phyloP scores from a whole-genome alignment of 2,888 invertebrate genomes.

The Lottia scabra region DNA sequence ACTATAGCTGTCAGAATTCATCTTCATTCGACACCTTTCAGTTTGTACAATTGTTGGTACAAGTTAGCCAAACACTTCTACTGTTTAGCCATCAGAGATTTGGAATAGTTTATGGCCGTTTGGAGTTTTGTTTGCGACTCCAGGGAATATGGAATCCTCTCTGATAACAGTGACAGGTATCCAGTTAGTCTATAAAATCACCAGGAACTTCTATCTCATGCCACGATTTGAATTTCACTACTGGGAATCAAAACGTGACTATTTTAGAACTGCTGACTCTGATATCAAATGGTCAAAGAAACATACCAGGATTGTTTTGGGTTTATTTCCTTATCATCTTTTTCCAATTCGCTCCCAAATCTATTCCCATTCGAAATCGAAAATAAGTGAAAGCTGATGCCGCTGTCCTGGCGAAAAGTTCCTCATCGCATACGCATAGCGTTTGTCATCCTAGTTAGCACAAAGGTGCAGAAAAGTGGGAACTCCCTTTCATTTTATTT shows the following conservation, averaged over 20 bases:
- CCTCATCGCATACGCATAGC: too few relatives aligned
- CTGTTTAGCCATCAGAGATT: slow-evolving; percentile 2
- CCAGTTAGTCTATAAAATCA: not conserved
- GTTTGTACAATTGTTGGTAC: slow-evolving; percentile 6
- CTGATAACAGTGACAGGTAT: not conserved
- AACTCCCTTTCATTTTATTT: too few relatives aligned
- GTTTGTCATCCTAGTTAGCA: too few relatives aligned
- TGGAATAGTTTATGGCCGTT: not conserved
- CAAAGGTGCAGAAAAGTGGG: too few relatives aligned
- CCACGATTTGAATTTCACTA: not conserved
- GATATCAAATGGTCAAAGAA: too few relatives aligned
- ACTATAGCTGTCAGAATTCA: not conserved
- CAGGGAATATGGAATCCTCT: not conserved
- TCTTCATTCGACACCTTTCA: slow-evolving; percentile 3
- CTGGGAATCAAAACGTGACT: not conserved
- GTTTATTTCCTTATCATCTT: too few relatives aligned
- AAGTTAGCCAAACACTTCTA: not conserved
- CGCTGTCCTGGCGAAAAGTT: too few relatives aligned
- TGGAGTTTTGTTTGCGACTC: not conserved
- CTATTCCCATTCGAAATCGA: too few relatives aligned
- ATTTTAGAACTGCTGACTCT: not conserved
- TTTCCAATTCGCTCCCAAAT: too few relatives aligned
- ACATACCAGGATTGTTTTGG: too few relatives aligned
- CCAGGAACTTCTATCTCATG: not conserved
- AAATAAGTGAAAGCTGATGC: too few relatives aligned